Conservation (phyloP, 2,797 vertebrate genomes). For the Meriones psammophilus region DNA sequence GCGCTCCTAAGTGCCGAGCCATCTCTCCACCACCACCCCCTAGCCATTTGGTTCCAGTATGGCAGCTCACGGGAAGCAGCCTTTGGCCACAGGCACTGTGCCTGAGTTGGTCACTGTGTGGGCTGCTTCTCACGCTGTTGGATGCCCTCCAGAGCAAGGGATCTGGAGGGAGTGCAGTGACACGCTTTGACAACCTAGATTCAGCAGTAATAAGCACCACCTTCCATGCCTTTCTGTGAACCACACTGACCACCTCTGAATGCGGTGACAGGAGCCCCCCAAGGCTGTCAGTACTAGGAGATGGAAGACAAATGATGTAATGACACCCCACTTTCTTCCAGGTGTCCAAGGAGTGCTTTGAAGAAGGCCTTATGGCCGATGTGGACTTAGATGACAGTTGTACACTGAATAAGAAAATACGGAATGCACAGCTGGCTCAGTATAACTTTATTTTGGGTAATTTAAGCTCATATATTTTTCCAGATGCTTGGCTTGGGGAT, state of each 20-base stretch:
- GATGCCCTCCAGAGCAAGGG: too few relatives aligned
- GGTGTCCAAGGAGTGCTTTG: constrained; percentile 94
- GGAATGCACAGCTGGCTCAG: constrained; percentile 96
- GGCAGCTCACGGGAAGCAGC: background rate
- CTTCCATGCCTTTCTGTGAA: background rate
- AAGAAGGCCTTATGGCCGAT: constrained; percentile 96
- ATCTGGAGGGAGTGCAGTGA: background rate
- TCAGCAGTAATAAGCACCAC: background rate
- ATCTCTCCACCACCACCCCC: background rate
- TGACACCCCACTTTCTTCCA: constrained; percentile 79
- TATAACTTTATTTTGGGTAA: constrained; percentile 99
- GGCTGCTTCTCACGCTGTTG: background rate
- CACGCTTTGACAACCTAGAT: background rate
- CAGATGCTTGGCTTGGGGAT: background rate
- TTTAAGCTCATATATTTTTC: constrained; percentile 25
- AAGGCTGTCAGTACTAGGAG: background rate
- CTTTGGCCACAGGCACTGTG: fast-evolving
- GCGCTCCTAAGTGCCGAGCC: background rate
- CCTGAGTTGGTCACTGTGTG: background rate
- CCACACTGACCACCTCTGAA: background rate
- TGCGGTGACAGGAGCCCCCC: fast-evolving
- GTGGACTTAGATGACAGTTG: constrained; percentile 95
- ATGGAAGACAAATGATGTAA: background rate
- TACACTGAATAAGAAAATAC: constrained; percentile 97
- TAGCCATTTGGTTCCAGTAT: background rate